Percentiles rank a stretch among this genome's conserved stretches.
These are phyloP conservation scores for Poeciliopsis turneri DNA, from an alignment of 2,797 vertebrate genomes.

Conservation along the genomic window DNA sequence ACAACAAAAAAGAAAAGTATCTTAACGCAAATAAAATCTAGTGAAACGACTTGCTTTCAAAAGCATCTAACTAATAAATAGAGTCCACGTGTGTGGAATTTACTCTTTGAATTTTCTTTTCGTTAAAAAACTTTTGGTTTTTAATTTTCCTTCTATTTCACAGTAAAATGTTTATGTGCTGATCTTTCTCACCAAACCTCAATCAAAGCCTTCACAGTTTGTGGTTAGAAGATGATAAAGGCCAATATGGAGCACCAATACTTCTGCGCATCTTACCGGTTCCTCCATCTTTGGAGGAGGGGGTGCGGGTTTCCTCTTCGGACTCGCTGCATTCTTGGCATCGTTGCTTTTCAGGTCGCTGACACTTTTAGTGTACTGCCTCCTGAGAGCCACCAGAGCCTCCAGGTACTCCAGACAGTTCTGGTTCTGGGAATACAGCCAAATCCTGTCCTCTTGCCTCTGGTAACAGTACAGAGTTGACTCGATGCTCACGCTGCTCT, in stretches of 20 bases:
- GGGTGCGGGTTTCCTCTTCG: conserved; percentile 77
- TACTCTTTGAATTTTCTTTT: not conserved
- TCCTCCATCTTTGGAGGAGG: conserved; percentile 60
- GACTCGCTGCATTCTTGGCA: conserved; percentile 68
- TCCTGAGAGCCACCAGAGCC: conserved; percentile 90
- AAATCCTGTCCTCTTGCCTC: conserved; percentile 89
- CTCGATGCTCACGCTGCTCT: conserved; percentile 87
- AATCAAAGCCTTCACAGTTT: not conserved
- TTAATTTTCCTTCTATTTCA: not conserved
- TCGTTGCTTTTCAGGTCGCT: conserved; percentile 81
- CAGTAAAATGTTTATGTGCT: not conserved
- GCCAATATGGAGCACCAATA: not conserved
- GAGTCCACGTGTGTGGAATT: not conserved
- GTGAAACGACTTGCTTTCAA: not conserved
- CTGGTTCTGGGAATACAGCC: conserved; percentile 91
- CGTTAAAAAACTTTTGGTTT: not conserved
- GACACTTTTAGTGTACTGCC: conserved; percentile 87
- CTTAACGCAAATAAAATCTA: not conserved
- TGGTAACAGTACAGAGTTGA: conserved; percentile 83
- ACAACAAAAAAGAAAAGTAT: not conserved
- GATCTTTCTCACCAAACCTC: not conserved
- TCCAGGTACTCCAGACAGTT: conserved; percentile 94
- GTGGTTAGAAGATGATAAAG: not conserved
- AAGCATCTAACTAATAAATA: not conserved
- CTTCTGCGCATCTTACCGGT: conserved; percentile 75